Evolutionary conservation across 1,140 invertebrate genomes (phyloP).

Genomic region (Habropoda laboriosa): DNA sequence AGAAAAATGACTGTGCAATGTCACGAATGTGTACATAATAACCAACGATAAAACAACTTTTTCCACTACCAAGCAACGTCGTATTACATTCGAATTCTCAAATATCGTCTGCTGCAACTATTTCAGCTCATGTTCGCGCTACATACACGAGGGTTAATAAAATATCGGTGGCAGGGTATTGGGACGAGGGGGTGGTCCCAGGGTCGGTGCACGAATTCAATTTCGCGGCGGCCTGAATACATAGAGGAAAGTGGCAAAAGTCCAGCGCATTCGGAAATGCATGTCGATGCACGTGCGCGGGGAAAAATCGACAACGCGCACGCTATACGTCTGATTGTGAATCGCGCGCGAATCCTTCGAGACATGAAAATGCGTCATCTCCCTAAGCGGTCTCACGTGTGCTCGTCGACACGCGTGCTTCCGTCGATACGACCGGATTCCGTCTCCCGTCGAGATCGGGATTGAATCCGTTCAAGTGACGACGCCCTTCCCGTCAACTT

Average conservation of each 20-base stretch:
- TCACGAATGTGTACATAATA: no score
- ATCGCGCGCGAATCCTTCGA: slow-evolving; percentile 21
- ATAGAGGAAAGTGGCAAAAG: slow-evolving; percentile 29
- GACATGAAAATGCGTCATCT: slow-evolving; percentile 51
- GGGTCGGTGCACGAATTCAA: slow-evolving; percentile 29
- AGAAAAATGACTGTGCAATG: no score
- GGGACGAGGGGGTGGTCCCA: no score
- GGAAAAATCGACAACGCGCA: not conserved
- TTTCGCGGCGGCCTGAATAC: slow-evolving; percentile 31
- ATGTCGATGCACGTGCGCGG: slow-evolving; percentile 10
- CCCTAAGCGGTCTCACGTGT: slow-evolving; percentile 42
- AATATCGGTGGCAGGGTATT: slow-evolving; percentile 14
- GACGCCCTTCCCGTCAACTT: not conserved
- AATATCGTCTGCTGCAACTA: not conserved
- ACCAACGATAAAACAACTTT: not conserved
- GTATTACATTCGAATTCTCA: no score
- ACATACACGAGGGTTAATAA: slow-evolving; percentile 6
- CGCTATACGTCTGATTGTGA: slow-evolving; percentile 24
- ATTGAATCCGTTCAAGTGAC: slow-evolving; percentile 3
- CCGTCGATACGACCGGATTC: not conserved
- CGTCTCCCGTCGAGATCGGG: not conserved
- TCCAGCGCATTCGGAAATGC: slow-evolving; percentile 7
- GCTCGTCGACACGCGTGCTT: not conserved
- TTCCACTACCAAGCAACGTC: not conserved
- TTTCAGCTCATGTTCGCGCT: not conserved